A percentile compares a stretch with the other conserved stretches of the same genome.
Conservation (phyloP, 2,797 vertebrate species). For the Tapera naevia region DNA sequence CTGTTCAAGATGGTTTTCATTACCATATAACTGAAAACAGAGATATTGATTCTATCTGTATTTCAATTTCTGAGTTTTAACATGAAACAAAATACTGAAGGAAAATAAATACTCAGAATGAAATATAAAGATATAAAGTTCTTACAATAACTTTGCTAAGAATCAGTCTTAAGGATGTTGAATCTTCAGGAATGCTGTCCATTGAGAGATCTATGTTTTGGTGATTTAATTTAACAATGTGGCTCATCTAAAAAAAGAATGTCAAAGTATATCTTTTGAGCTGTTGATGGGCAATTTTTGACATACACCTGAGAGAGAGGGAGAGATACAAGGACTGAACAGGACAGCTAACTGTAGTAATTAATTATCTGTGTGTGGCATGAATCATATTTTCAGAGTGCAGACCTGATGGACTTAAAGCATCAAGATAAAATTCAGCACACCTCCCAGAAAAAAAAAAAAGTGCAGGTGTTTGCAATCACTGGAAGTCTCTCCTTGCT, state of each 20-base stretch:
- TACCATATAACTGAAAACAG: background rate
- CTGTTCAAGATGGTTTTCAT: background rate
- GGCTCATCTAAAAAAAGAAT: background rate
- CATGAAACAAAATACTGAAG: background rate
- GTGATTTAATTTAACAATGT: background rate
- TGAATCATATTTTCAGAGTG: background rate
- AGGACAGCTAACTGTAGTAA: background rate
- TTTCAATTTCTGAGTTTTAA: background rate
- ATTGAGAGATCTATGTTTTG: background rate
- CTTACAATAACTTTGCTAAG: background rate
- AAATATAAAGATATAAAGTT: background rate
- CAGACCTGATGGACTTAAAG: background rate
- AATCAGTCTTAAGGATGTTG: background rate
- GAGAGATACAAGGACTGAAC: background rate
- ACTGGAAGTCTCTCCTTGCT: background rate
- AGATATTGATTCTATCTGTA: background rate
- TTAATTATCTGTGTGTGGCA: background rate
- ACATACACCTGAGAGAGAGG: no score
- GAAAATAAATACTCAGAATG: background rate
- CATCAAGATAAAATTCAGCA: background rate
- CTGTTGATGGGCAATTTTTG: background rate
- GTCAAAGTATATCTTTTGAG: background rate
- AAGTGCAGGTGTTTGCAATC: background rate
- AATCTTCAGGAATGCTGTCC: background rate
- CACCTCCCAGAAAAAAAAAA: background rate